Conservation (phyloP, 2,797 vertebrate genomes). For the Nothura maculosa region DNA sequence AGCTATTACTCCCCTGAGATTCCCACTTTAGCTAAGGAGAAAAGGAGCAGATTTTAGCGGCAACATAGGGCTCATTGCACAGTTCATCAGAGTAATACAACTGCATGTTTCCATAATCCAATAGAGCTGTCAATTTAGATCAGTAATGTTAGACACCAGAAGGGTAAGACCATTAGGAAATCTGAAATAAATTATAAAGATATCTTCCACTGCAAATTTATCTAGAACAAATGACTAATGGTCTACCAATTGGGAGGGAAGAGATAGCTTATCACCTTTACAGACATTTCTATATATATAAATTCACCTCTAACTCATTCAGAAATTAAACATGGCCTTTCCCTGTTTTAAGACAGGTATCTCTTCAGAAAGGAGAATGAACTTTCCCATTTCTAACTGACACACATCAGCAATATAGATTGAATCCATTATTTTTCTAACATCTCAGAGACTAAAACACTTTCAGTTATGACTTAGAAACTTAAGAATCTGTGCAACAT, state of each 20-base stretch:
- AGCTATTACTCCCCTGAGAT: background rate
- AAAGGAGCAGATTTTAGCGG: background rate
- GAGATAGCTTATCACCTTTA: background rate
- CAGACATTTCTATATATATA: background rate
- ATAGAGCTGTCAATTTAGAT: constrained; percentile 38
- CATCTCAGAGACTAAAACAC: background rate
- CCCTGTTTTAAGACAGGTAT: background rate
- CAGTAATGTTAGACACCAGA: constrained; percentile 8
- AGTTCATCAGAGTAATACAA: background rate
- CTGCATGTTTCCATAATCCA: background rate
- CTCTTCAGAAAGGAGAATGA: background rate
- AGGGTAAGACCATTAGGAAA: constrained; percentile 51
- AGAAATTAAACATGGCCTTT: background rate
- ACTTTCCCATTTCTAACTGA: background rate
- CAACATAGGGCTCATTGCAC: background rate
- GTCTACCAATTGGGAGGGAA: constrained; percentile 27
- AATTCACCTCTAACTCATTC: constrained; percentile 7
- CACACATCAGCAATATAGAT: background rate
- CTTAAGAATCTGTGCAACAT: background rate
- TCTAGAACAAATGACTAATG: constrained; percentile 18
- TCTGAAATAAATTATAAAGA: constrained; percentile 48
- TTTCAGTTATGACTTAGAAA: accelerated
- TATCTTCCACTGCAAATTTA: constrained; percentile 43
- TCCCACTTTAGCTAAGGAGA: background rate
- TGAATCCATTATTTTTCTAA: accelerated